Evolutionary conservation across 1,140 invertebrate species (phyloP).

Genomic region (Linepithema humile): DNA sequence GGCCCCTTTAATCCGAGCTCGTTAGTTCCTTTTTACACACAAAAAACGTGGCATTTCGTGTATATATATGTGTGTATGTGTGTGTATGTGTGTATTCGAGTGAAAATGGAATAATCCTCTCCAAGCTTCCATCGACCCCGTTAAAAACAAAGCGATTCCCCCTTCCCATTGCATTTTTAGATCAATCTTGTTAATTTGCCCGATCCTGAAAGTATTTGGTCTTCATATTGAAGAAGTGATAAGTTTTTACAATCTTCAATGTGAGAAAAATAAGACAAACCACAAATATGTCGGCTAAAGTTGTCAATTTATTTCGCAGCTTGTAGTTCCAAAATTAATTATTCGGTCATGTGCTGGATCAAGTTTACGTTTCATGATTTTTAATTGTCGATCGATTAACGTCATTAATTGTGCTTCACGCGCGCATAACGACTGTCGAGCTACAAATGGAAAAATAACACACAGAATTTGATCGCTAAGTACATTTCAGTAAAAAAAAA

Average conservation of each 20-base stretch:
- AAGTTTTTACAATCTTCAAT: background rate
- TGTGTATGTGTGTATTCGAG: background rate
- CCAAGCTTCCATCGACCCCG: background rate
- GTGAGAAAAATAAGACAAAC: background rate
- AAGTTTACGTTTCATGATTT: conserved; percentile 4
- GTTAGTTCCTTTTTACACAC: background rate
- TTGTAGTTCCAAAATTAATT: background rate
- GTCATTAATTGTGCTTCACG: conserved; percentile 44
- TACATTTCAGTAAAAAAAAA: background rate
- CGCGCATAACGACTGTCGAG: conserved; percentile 18
- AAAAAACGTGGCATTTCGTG: too few relatives aligned
- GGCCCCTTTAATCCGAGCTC: background rate
- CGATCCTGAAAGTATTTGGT: background rate
- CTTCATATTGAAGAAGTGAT: background rate
- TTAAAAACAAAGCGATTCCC: background rate
- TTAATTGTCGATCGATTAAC: background rate
- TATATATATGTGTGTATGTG: background rate
- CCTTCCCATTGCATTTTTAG: background rate
- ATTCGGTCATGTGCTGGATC: conserved; percentile 4
- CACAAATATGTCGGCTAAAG: background rate
- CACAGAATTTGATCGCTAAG: background rate
- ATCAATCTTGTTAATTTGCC: conserved; percentile 38
- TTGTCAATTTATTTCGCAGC: background rate
- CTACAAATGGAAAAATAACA: background rate
- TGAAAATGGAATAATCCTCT: conserved; percentile 12